Base-by-base conservation (phyloP, 2,888 invertebrate genomes). In the Caenorhabditis wallacei region DNA sequence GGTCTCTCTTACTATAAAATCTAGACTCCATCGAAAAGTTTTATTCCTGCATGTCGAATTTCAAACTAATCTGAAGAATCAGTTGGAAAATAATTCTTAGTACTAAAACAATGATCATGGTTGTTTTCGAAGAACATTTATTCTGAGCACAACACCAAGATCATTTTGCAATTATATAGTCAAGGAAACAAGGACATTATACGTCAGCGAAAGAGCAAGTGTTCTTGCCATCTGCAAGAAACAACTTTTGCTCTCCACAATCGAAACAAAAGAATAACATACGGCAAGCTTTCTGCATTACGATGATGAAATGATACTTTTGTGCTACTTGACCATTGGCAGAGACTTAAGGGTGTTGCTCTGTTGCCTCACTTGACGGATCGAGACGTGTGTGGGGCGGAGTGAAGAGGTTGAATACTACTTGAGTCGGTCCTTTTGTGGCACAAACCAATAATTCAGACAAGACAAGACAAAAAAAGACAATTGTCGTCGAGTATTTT, bases 241-340 rank as follows among this genome's bases (percentile, higher is more conserved):
- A 20, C 46, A 64, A 26, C 46, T 22, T 40, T 18, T 61, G 53
- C 35, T 59, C 35, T 59, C n/a, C 30, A 30, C 56, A 48, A 54
- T 0, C 18, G 46, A 40, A 40, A 22, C 43, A 37, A 48, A 48
- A 40, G 40, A 16, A 46, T 46, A 30, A 37, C 54, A 26, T 74
- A 20, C 22, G 35, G n/a, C n/a, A 22, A 37, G 64, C 59, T 18
- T 11, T n/a, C 8, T 74, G 51, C 76, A 59, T 76, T 59, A 76
- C 68, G 51, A 76, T 61, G 76, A 69, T 78, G 69, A 78, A 78
- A 78, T 78, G 78, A 78, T 78, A 78, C 78, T 69, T n/a, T 53
- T 59, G 68, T 48, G 64, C 75, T 78, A 76, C 76, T 76, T 69
- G 61, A 69, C 69, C 76, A 69, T n/a, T 57, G 57, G 54, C 13